Evolutionary conservation across 2,888 invertebrate species (phyloP).

Genomic region (Autographa pulchrina): DNA sequence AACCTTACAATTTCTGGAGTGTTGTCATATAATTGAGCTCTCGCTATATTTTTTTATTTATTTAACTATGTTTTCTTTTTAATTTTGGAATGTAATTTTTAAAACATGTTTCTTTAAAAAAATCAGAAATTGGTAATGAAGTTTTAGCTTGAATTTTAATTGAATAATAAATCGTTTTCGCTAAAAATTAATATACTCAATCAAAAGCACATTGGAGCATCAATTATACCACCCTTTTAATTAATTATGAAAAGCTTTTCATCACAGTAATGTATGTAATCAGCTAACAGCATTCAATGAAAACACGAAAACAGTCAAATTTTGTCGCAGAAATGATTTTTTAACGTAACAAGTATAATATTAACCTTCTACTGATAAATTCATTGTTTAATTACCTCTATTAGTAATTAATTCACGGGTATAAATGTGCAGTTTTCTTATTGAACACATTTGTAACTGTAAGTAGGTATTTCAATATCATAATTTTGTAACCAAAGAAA

Average conservation of each 20-base stretch:
- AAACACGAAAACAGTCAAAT: slow-evolving; percentile 2
- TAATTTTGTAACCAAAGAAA: no score
- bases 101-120: not conserved
- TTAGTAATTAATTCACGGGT: no score
- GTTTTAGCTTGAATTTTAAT: not conserved
- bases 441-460: no score
- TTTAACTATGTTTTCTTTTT: no score
- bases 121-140: not conserved
- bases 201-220: slow-evolving; percentile 7
- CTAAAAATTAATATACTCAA: not conserved
- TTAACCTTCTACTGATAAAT: not conserved
- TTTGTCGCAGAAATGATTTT: slow-evolving; percentile 9
- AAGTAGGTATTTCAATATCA: no score
- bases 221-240: slow-evolving; percentile 11
- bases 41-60: no score
- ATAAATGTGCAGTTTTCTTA: no score
- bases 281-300: slow-evolving; percentile 35
- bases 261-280: slow-evolving; percentile 40
- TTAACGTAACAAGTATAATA: not conserved
- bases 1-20: not conserved
- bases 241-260: slow-evolving; percentile 42
- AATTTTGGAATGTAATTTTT: no score
- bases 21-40: not conserved
- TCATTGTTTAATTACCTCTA: no score
- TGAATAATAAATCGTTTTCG: not conserved